These are phyloP conservation scores for Calidris pygmaea DNA, from an alignment of 2,113 vertebrate species.

Conservation along the genomic window DNA sequence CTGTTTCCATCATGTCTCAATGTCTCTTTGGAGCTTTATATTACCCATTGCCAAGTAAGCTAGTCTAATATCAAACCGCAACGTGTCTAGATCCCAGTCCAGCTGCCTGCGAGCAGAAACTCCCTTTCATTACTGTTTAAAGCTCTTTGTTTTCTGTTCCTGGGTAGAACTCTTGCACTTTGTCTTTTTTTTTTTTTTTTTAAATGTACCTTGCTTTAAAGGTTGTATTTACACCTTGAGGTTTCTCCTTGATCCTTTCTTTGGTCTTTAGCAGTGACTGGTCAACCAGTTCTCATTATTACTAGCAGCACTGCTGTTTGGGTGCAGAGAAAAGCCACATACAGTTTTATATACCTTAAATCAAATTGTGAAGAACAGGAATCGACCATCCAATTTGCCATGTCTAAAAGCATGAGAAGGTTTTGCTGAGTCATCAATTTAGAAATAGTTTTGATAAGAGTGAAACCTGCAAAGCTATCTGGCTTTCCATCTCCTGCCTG, in stretches of 20 bases:
- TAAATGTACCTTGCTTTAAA: neutral
- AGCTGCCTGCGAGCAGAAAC: neutral
- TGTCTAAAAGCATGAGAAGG: neutral
- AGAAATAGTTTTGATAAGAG: neutral
- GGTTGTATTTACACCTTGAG: neutral
- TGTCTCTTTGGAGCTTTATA: neutral
- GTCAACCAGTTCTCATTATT: neutral
- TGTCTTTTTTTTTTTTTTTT: too few relatives aligned
- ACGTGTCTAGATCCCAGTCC: rapidly evolving
- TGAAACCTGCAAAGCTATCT: neutral
- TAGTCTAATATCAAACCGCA: neutral
- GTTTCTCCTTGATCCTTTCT: neutral
- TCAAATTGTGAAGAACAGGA: neutral
- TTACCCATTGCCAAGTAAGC: neutral
- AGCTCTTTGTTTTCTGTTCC: neutral
- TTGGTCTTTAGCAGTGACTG: neutral
- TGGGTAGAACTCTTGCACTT: neutral
- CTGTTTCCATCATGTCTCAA: neutral
- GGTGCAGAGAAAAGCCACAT: neutral
- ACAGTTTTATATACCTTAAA: neutral
- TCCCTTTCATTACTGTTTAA: neutral
- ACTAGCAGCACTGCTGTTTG: neutral
- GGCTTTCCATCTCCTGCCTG: neutral
- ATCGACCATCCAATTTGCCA: neutral
- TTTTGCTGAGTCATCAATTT: neutral